These are phyloP conservation scores for Maniola hyperantus DNA, from an alignment of 2,888 invertebrate genomes.

Conservation along the genomic window DNA sequence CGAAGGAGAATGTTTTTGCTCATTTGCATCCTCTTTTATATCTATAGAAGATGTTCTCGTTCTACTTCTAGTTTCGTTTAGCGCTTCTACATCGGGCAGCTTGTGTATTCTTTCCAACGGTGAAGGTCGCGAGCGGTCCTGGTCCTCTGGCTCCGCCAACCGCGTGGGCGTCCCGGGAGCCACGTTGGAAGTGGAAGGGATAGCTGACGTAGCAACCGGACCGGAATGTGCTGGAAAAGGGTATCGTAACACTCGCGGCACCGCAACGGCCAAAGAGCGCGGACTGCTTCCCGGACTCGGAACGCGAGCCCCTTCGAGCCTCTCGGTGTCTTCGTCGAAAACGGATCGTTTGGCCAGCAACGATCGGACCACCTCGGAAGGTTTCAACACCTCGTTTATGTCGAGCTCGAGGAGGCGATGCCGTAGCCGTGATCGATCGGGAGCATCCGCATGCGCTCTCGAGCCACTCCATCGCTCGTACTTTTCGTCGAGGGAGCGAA, in stretches of 20 bases:
- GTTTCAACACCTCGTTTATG: conserved; percentile 89
- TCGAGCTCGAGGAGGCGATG: conserved; percentile 91
- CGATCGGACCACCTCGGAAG: conserved; percentile 96
- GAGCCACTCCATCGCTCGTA: conserved; percentile 93
- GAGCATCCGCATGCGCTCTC: conserved; percentile 82
- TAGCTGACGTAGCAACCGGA: conserved; percentile 32
- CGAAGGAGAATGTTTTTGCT: conserved; percentile 48
- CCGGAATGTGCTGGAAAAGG: conserved; percentile 86
- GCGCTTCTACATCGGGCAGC: conserved; percentile 54
- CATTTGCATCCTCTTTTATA: conserved; percentile 48
- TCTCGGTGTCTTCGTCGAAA: conserved; percentile 97
- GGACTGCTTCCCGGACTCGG: conserved; percentile 81
- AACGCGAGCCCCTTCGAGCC: conserved; percentile 94
- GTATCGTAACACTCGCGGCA: conserved; percentile 47
- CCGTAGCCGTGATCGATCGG: conserved; percentile 83
- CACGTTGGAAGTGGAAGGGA: conserved; percentile 46
- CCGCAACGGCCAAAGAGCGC: conserved; percentile 68
- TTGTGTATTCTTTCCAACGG: conserved; percentile 51
- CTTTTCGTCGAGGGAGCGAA: conserved; percentile 95
- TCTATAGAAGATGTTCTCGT: conserved; percentile 77
- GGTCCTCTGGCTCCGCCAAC: conserved; percentile 49
- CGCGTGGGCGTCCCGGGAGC: conserved; percentile 53
- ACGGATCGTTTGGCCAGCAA: conserved; percentile 96
- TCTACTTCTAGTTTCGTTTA: conserved; percentile 68
- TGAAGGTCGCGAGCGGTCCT: conserved; percentile 42